phyloP scores from a whole-genome alignment of 2,888 invertebrate species.

The Troglohyphantes excavatus region DNA sequence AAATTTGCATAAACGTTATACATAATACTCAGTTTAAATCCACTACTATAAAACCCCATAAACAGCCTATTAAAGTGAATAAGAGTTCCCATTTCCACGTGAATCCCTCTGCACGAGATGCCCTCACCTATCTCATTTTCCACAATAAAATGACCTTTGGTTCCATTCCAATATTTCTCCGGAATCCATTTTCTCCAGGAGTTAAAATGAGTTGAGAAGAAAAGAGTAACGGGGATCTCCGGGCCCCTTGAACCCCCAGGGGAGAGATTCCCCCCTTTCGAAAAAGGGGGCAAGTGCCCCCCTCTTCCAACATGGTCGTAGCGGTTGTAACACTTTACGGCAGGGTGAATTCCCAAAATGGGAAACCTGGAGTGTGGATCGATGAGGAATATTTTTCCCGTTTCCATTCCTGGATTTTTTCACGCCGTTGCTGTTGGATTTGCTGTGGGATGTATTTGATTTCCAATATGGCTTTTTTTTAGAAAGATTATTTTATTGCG shows the following conservation, averaged over 20 bases:
- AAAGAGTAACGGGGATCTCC: too few species aligned
- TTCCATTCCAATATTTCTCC: constrained; percentile 21
- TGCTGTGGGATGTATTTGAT: too few species aligned
- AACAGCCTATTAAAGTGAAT: too few species aligned
- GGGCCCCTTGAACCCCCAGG: constrained; percentile 22
- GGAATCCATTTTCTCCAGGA: not conserved
- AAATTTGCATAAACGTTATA: too few species aligned
- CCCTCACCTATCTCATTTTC: not conserved
- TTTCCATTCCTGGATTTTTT: too few species aligned
- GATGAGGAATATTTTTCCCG: constrained; percentile 21
- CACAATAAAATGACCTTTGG: not conserved
- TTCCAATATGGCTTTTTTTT: too few species aligned
- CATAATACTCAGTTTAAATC: too few species aligned
- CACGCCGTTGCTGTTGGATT: too few species aligned
- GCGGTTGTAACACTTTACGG: constrained; percentile 41
- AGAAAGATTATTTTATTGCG: too few species aligned
- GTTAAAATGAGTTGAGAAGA: not conserved
- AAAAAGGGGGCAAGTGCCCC: too few species aligned
- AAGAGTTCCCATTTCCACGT: not conserved
- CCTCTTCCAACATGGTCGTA: not conserved
- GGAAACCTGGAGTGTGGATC: constrained; percentile 21
- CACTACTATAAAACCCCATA: too few species aligned
- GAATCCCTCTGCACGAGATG: not conserved
- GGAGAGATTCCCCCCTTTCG: constrained; percentile 49
- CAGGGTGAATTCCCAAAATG: constrained; percentile 44